A percentile compares a stretch with the other conserved stretches of the same genome.
These are phyloP conservation scores for Scylla paramamosain DNA, from an alignment of 1,140 invertebrate genomes.

Conservation along the genomic window DNA sequence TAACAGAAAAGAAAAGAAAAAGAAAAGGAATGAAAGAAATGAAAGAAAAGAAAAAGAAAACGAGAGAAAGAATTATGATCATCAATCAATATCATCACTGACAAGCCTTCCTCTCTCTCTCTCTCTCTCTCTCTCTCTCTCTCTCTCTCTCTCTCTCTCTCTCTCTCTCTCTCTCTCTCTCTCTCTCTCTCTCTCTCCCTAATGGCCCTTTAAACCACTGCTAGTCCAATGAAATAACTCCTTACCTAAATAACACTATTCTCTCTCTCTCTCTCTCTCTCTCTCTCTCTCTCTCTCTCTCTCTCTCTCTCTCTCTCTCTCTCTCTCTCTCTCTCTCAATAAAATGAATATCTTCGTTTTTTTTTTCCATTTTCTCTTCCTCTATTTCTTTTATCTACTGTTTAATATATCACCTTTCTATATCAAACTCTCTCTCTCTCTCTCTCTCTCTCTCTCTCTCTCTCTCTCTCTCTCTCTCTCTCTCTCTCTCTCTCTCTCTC, in stretches of 20 bases:
- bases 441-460: too few relatives aligned
- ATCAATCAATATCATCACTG: not conserved
- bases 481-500: too few relatives aligned
- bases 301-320: not conserved
- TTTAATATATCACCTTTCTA: too few relatives aligned
- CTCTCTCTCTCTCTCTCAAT: too few relatives aligned
- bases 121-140: not conserved
- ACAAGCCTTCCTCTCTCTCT: not conserved
- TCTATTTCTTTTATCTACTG: too few relatives aligned
- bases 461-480: too few relatives aligned
- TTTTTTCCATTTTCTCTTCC: too few relatives aligned
- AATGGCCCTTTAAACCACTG: not conserved
- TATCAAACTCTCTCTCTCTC: too few relatives aligned
- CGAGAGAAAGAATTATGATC: not conserved
- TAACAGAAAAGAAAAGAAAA: not conserved
- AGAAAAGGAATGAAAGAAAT: not conserved
- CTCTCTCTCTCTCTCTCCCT: not conserved
- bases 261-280: slow-evolving; percentile 3
- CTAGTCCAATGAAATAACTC: not conserved
- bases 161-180: not conserved
- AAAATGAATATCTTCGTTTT: too few relatives aligned
- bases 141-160: not conserved
- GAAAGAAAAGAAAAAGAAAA: not conserved
- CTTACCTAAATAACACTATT: not conserved
- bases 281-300: slow-evolving; percentile 3